Base-by-base conservation (phyloP, 2,888 invertebrate species). In the Morpho helenor region DNA sequence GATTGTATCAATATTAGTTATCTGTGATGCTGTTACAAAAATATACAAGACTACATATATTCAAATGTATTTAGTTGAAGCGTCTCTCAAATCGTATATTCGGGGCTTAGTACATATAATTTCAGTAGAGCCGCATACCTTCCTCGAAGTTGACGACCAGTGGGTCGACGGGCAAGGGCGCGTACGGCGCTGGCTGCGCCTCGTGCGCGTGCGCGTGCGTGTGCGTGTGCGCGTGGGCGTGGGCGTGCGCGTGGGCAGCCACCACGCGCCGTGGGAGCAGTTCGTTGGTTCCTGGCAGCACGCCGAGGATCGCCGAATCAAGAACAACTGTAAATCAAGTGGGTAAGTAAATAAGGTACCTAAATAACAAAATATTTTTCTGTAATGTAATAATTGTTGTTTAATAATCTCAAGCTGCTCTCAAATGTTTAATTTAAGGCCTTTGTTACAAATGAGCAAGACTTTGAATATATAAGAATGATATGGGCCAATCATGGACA, bases 121-220 rank as follows among this genome's bases (percentile, higher is more conserved):
- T 82, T 91, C 93, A 93, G 92, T 94, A 94, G 85, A 94, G 92
- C 79, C 94, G 93, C 94, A 94, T 94, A 94, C 95, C 95, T 94
- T 95, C 95, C 91, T 95, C 95, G 85, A 95, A 94, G 92, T 93
- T 94, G 77, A 95, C 94, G 74, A 95, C 95, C 72, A 95, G 92
- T 46, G 94, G 93, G 79, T 94, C 94, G 65, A 94, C 94, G 52
- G 93, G 92, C 66, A 88, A 67, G 47, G 84, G 80, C 60, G 84
- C 83, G 76, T 87, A 83, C 5, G 84, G 79, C 68, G 73, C 74
- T 66, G 77, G 79, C 60, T 76, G 68, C 54, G 72, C 66, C 67
- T 68, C 66, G 57, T 68, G 69, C 16, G 66, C 54, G 52, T 74
- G 76, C 0, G 72, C 63, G 61, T 73, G 74, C 23, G 72, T 59